Base-by-base conservation (phyloP, 2,888 invertebrate species). In the Disparrhopalites patrizii region DNA sequence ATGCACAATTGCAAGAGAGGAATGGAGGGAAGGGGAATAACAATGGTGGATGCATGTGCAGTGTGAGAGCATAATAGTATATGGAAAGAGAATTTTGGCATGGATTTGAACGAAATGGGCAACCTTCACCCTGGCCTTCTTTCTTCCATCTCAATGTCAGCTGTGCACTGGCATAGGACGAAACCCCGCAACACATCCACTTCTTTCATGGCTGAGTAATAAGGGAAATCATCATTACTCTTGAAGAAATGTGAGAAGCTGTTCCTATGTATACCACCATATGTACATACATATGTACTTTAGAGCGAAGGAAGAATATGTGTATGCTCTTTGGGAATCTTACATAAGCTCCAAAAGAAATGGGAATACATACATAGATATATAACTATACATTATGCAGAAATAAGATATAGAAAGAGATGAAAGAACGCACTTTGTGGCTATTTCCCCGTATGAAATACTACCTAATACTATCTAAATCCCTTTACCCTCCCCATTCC, bases 121-220 rank as follows among this genome's bases (percentile, higher is more conserved):
- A 64, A 50, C 64, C 64, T 64, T 64, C 64, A 64, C 64, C 64
- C 56, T 64, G 62, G 62, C 64, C 64, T 56, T 56, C 43, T 18
- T 58, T 27, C 50, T 36, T 50, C 8, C 20, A 31, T 28, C 43
- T 64, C 64, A 64, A 64, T 64, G 64, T 64, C 64, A 64, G 50
- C 33, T 31, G 20, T 20, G n/a, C 25, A 20, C 28, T 40, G 13
- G 47, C 36, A 36, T 10, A n/a, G n/a, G n/a, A n/a, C n/a, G n/a
- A n/a, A n/a, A n/a, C n/a, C n/a, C n/a, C n/a, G n/a, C n/a, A n/a
- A n/a, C n/a, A n/a, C n/a, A n/a, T n/a, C n/a, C n/a, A n/a, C n/a
- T n/a, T n/a, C n/a, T n/a, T n/a, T n/a, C n/a, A n/a, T n/a, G n/a
- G n/a, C n/a, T n/a, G n/a, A n/a, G n/a, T n/a, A n/a, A n/a, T n/a